These are phyloP conservation scores for Euzetes globulus DNA, from an alignment of 2,888 invertebrate species.

Conservation along the genomic window DNA sequence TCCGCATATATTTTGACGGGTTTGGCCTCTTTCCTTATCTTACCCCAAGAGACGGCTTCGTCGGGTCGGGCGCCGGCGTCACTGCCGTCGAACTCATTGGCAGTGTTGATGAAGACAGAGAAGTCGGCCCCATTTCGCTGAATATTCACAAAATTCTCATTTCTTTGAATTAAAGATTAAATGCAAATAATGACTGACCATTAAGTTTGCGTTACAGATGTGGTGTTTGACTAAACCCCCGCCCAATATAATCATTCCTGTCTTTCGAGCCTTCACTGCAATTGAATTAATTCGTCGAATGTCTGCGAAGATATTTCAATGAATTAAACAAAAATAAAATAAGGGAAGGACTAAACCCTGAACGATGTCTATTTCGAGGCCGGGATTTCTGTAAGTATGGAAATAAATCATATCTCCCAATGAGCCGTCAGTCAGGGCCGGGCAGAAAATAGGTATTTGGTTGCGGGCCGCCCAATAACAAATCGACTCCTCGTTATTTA, in stretches of 20 bases:
- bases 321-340: too few species aligned
- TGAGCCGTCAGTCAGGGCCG: conserved; percentile 95
- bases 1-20: conserved; percentile 93
- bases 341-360: conserved; percentile 49
- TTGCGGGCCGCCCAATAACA: conserved; percentile 96
- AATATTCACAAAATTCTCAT: conserved; percentile 38
- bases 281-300: conserved; percentile 80
- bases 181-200: conserved; percentile 56
- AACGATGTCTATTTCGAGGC: conserved; percentile 83
- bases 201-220: conserved; percentile 97
- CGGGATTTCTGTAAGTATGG: conserved; percentile 86
- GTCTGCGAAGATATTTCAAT: conserved; percentile 62
- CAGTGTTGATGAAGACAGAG: conserved; percentile 90
- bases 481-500: conserved; percentile 81
- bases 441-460: conserved; percentile 94
- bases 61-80: conserved; percentile 96
- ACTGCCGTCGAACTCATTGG: conserved; percentile 92
- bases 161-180: not conserved
- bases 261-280: conserved; percentile 81
- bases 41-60: conserved; percentile 98
- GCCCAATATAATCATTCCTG: conserved; percentile 94
- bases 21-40: conserved; percentile 75
- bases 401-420: conserved; percentile 99
- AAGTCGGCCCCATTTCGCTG: conserved; percentile 92
- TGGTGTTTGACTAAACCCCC: conserved; percentile 98